Evolutionary conservation across 1,140 invertebrate genomes (phyloP), one percentile per base, ranked within the genome.

Genomic region (Belonocnema kinseyi): DNA sequence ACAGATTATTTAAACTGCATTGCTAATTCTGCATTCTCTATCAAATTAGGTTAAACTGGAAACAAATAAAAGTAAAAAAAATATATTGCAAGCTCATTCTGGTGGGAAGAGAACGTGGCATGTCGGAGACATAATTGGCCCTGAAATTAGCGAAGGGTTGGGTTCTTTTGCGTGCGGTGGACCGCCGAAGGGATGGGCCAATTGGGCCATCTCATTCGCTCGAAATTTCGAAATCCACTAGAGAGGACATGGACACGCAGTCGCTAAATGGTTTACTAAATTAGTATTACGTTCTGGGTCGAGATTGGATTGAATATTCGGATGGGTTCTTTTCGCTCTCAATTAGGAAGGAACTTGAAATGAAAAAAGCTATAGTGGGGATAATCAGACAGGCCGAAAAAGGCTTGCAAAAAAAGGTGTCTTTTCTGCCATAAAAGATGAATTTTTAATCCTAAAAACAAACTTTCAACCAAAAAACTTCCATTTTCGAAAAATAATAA

Each of bases 281-380:
- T 88, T 33, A 33, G 26, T 33, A 33, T 33, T 87, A 88, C 80
- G 74, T 54, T 7, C 50, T 71, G 77, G 80, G 53, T 56, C 76
- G 77, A 86, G 85, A 88, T 88, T 88, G 87, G 87, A 88, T 88
- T 85, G 80, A 84, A 88, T 83, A 86, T 76, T 80, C 73, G 80
- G 52, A 16, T 73, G 50, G 66, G 7, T 66, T 16, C 53, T 66
- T 40, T 66, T n/a, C 26, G 26, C 14, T 40, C n/a, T 33, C 61
- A 14, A 40, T 40, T 66, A 40, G 33, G 16, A 66, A 17, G 14
- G 58, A 58, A 16, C 19, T 46, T 19, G 58, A 56, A n/a, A 51
- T 33, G 33, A 33, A 56, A 21, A 53, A 13, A 26, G 33, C 79
- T 72, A 58, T 46, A 54, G 74, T 77, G 78, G 21, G 61, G 66